Conservation (phyloP, 2,797 vertebrate genomes). For the Mastacembelus armatus region DNA sequence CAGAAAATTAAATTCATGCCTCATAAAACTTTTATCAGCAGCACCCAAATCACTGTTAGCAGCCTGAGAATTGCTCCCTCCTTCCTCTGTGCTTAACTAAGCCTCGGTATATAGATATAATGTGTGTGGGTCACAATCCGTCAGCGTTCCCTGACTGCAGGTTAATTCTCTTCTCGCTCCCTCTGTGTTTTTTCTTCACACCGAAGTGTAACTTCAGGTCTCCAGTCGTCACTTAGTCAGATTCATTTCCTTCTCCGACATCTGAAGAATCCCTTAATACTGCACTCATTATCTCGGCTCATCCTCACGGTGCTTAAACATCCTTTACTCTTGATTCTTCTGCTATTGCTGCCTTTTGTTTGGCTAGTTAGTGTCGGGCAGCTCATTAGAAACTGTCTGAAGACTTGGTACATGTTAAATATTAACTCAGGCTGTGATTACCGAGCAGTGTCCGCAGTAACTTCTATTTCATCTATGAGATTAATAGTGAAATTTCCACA, state of each 20-base stretch:
- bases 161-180: slow-evolving; percentile 6
- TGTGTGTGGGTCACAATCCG: slow-evolving; percentile 31
- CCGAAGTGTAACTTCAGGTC: slow-evolving; percentile 18
- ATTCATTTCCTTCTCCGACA: slow-evolving; percentile 34
- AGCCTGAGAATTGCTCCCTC: slow-evolving; percentile 28
- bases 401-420: slow-evolving; percentile 9
- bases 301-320: slow-evolving; percentile 28
- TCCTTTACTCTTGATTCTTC: slow-evolving; percentile 22
- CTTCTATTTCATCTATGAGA: background rate
- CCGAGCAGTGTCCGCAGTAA: background rate
- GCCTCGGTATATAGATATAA: slow-evolving; percentile 36
- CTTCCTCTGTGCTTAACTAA: slow-evolving; percentile 44
- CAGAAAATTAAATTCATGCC: slow-evolving; percentile 56
- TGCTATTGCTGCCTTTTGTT: slow-evolving; percentile 15
- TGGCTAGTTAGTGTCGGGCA: slow-evolving; percentile 4
- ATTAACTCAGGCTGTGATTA: slow-evolving; percentile 7
- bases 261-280: slow-evolving; percentile 41
- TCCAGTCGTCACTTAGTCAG: slow-evolving; percentile 14
- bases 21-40: slow-evolving; percentile 49
- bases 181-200: slow-evolving; percentile 14
- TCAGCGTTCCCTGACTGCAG: slow-evolving; percentile 33
- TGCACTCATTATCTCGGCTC: slow-evolving; percentile 45
- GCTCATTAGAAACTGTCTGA: slow-evolving; percentile 29
- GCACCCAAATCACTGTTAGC: slow-evolving; percentile 42
- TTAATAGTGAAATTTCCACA: slow-evolving; percentile 6